Evolutionary conservation across 2,113 vertebrate genomes (phyloP), one percentile per base, ranked within the genome.

Genomic region (Hippocampus zosterae): DNA sequence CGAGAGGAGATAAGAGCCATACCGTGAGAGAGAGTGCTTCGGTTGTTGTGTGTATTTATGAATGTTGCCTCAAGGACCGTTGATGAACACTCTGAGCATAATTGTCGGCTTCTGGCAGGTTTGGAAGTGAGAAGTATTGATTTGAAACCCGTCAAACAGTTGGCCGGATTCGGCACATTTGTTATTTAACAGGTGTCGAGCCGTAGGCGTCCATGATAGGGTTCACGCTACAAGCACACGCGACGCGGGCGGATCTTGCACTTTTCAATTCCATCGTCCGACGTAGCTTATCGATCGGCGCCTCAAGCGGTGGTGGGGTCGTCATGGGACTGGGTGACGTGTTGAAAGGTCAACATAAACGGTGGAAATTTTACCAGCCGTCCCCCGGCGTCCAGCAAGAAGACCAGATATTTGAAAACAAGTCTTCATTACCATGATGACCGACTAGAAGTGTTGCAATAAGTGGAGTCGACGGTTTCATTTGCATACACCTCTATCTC

Each of bases 401-500:
- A 81, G 84, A 86, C 83, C 78, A 82, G 61, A 33, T 72, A 48
- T 71, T 74, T 73, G 81, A 84, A 82, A 79, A 76, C 75, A 53
- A 76, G 75, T 69, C 66, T 66, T 86, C 84, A 87, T 87, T 76
- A 76, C 77, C 52, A n/a, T 69, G 73, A 84, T 80, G 76, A 77
- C 79, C 72, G 87, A 84, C 87, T 84, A 87, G 75, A 75, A 77
- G 78, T 78, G 81, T 60, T 81, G 81, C 79, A 81, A 78, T 74
- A 3, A 79, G 75, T 76, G 70, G 75, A 76, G 76, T 57, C 75
- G 71, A 55, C 21, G 8, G n/a, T 9, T 55, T 23, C 40, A 87
- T 92, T 89, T 88, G 84, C 89, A 91, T 89, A 84, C 44, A 90
- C 92, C 88, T 90, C 80, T 85, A 90, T 90, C 72, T 57, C 89